Percentiles rank a stretch among this genome's conserved stretches.
Conservation (phyloP, 2,113 vertebrate species). For the Chauna torquata region DNA sequence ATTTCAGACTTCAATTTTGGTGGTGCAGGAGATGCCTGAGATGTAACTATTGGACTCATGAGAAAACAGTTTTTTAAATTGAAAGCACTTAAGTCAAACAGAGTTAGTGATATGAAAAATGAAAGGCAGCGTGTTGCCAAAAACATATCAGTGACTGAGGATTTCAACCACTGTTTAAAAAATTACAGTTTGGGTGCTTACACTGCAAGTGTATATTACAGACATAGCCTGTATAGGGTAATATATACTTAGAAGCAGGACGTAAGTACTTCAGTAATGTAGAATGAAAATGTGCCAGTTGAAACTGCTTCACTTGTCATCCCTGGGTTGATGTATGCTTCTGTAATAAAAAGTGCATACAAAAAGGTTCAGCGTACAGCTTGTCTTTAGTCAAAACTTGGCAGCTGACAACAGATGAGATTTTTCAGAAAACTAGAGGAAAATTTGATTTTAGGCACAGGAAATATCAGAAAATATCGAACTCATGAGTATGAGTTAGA, state of each 20-base stretch:
- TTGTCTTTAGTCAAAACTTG: background rate
- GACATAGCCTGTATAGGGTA: background rate
- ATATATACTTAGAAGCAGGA: background rate
- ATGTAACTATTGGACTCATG: background rate
- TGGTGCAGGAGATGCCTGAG: background rate
- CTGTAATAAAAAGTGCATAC: background rate
- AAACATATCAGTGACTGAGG: background rate
- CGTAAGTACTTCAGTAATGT: background rate
- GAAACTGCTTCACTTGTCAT: constrained; percentile 16
- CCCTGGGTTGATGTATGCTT: background rate
- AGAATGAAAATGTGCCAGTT: constrained; percentile 27
- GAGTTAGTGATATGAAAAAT: constrained; percentile 20
- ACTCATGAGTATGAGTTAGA: background rate
- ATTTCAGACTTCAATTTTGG: background rate
- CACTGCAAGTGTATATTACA: background rate
- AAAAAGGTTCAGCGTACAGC: background rate
- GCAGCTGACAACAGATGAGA: background rate
- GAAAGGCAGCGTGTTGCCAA: constrained; percentile 30
- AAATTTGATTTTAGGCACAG: background rate
- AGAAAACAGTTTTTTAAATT: constrained; percentile 14
- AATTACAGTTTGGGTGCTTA: background rate
- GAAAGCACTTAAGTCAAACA: constrained; percentile 25
- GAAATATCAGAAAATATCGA: constrained; percentile 25
- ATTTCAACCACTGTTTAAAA: background rate
- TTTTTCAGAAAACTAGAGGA: constrained; percentile 19